Evolutionary conservation across 2,888 invertebrate genomes (phyloP).

Genomic region (Drosophila quinaria): DNA sequence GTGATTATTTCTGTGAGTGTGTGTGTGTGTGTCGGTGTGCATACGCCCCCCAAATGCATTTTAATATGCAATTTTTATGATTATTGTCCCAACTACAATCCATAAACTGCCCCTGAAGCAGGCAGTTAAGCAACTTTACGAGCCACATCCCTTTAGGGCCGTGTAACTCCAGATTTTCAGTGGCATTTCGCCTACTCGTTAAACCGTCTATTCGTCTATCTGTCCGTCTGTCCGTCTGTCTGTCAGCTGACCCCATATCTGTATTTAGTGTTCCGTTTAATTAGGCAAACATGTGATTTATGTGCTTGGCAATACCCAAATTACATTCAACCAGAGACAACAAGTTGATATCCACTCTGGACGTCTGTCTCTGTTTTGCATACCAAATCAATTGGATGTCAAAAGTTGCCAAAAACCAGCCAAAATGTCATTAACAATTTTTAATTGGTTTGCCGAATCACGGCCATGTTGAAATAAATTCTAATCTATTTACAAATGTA

Average conservation of each 20-base stretch:
- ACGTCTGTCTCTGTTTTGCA: constrained; percentile 35
- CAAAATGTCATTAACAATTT: constrained; percentile 47
- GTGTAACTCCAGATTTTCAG: constrained; percentile 48
- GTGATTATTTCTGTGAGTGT: no score
- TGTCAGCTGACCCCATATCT: constrained; percentile 35
- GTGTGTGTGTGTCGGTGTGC: constrained; percentile 1
- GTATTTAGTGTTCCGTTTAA: constrained; percentile 63
- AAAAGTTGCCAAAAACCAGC: constrained; percentile 40
- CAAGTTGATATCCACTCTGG: not conserved
- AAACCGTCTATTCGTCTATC: not conserved
- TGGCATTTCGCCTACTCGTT: constrained; percentile 57
- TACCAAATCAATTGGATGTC: constrained; percentile 55
- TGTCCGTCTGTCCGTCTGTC: not conserved
- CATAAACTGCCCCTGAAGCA: constrained; percentile 22
- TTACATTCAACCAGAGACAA: constrained; percentile 9
- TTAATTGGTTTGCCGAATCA: constrained; percentile 54
- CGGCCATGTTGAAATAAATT: constrained; percentile 12
- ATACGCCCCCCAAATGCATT: constrained; percentile 65
- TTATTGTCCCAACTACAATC: constrained; percentile 38
- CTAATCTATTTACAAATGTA: constrained; percentile 7
- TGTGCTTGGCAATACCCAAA: constrained; percentile 30
- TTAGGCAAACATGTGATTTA: constrained; percentile 69
- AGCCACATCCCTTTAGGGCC: constrained; percentile 29
- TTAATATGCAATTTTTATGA: constrained; percentile 70
- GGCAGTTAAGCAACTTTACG: constrained; percentile 49